Evolutionary conservation across 2,888 invertebrate genomes (phyloP), one percentile per base, ranked within the genome.

Genomic region (Proisotoma minuta): DNA sequence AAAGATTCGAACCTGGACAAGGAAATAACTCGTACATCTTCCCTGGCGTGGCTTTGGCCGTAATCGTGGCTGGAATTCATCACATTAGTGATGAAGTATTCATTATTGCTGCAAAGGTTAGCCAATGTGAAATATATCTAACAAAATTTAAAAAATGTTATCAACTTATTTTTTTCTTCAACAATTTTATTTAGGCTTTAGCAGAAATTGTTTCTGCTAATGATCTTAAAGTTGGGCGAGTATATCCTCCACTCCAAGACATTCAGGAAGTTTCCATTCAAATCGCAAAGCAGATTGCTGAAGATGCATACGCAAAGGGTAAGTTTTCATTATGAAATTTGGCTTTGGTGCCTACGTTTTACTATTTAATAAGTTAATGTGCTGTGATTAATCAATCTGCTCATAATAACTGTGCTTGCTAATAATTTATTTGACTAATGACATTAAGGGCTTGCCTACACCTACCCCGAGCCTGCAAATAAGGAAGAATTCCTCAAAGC

Each of bases 21-120:
- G 98, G 98, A 63, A 97, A 96, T 79, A 97, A 97, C 79, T 91
- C 96, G 0, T 97, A 96, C 79, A 94, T 96, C 76, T 96, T 94
- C 82, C 98, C 98, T 0, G 98, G 98, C 3, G 82, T 96, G 58
- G 96, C 95, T 10, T 84, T 99, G 22, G 99, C 96, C 8, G 90
- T 94, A 8, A 91, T 97, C 71, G 86, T 88, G n/a, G 91, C 94
- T 29, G 90, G 92, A 60, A 89, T 94, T 4, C 89, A 93, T 77
- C 94, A 95, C 76, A 93, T 99, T 76, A 87, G 88, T 4, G 96
- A 99, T 76, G 87, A 89, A 68, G 84, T 97, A 79, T 99, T 99
- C 84, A 82, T 99, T 53, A 86, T 91, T 58, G 92, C 99, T 15
- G 95, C 98, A 20, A 47, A 70, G 58, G 68, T 69, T 58, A 12